A percentile compares a stretch with the other conserved stretches of the same genome.
Evolutionary conservation across 2,797 vertebrate species (phyloP).

Genomic region (Anomalospiza imberbis): DNA sequence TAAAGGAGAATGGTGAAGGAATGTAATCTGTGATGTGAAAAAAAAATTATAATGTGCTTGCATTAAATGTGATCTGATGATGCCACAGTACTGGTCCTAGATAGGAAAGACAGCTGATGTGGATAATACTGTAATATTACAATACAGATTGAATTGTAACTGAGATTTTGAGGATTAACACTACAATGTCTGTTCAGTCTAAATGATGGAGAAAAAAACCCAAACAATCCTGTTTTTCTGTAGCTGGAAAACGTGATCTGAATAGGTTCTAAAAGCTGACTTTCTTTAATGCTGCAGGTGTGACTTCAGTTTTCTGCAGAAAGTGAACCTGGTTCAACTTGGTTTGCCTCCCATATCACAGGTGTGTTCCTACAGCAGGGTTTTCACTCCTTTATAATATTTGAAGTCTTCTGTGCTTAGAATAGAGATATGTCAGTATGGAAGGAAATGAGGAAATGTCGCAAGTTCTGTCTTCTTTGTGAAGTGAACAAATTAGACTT

Average conservation of each 20-base stretch:
- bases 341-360: constrained; percentile 10
- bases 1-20: not conserved
- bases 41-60: not conserved
- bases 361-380: constrained; percentile 52
- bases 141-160: not conserved
- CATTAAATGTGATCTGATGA: not conserved
- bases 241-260: not conserved
- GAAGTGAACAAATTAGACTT: not conserved
- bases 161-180: not conserved
- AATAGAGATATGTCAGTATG: not conserved
- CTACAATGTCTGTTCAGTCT: not conserved
- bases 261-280: not conserved
- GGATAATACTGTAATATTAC: not conserved
- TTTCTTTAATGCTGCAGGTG: constrained; percentile 27
- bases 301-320: not conserved
- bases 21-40: not conserved
- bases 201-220: not conserved
- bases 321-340: not conserved
- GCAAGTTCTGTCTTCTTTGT: not conserved
- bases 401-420: not conserved
- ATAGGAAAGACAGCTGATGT: not conserved
- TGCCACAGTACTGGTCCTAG: not conserved
- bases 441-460: not conserved
- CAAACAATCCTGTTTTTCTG: not conserved
- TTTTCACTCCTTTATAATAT: not conserved